Base-by-base conservation (phyloP, 1,140 invertebrate species). In the Sesamia nonagrioides region DNA sequence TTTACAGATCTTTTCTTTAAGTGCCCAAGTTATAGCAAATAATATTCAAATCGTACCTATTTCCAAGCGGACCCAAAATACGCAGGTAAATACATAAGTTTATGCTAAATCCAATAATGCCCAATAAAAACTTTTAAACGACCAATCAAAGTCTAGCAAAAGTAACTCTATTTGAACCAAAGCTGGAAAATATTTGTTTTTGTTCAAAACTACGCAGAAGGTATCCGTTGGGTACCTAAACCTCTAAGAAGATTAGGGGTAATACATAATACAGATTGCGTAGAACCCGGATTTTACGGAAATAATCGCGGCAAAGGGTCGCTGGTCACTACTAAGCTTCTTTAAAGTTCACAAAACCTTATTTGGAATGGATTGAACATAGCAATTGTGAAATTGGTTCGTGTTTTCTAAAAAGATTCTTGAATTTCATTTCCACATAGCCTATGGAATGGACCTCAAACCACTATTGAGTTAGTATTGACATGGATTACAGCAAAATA, bases 41-140 rank as follows among this genome's bases (percentile, higher is more conserved):
- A 66, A 66, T 66, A 66, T 45, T 66, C 61, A 42, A 42, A 66
- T 40, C n/a, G 15, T 13, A 42, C 21, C 37, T 27, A 27, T 27
- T 27, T 66, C 37, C 9, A 66, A 50, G 45, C 1, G 66, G 50
- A 69, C 21, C 66, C 66, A 69, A 69, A 69, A 27, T 48, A 69
- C 1, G 21, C 42, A 69, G 61, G 61, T 66, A 48, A 61, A 37
- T 61, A 61, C 27, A 1, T 40, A 40, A 61, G 60, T 61, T 61
- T 69, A 69, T 69, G 66, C 21, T 69, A 69, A 69, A 69, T 69
- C 66, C 42, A 69, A 69, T 69, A 69, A 69, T 11, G 18, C 66
- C 66, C 33, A 33, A 50, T 68, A 69, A 69, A 68, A 69, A 50
- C 66, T 69, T 69, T 69, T 69, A 33, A n/a, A 48, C 42, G 45